Conservation (phyloP, 92 coral and sea anemone species). For the Zoanthus gigantus region DNA sequence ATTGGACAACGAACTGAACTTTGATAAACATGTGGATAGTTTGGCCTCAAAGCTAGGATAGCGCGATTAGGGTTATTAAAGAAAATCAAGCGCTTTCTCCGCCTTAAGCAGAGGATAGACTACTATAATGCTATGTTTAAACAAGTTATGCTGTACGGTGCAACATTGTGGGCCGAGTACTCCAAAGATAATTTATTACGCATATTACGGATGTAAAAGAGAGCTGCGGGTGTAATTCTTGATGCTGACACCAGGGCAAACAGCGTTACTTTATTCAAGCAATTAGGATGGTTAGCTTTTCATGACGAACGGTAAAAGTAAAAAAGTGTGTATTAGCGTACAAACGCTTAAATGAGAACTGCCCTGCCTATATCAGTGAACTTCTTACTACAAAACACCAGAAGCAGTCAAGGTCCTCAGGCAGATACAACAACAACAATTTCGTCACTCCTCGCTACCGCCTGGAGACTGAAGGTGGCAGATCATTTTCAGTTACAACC, state of each 20-base stretch:
- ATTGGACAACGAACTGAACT: constrained; percentile 61
- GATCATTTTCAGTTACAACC: no score
- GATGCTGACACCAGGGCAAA: constrained; percentile 40
- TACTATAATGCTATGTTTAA: constrained; percentile 50
- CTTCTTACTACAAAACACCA: constrained; percentile 13
- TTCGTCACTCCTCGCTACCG: no score
- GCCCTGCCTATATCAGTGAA: background rate
- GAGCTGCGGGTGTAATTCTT: constrained; percentile 16
- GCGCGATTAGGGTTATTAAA: constrained; percentile 31
- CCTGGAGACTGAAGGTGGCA: no score
- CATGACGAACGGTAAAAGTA: constrained; percentile 40
- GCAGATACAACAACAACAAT: background rate
- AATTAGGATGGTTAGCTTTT: constrained; percentile 58
- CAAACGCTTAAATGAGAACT: constrained; percentile 33
- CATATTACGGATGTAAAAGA: constrained; percentile 18
- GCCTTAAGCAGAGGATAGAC: constrained; percentile 56
- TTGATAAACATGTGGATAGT: constrained; percentile 65
- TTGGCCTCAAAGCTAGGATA: constrained; percentile 56
- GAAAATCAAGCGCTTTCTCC: background rate
- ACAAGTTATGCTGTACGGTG: constrained; percentile 37
- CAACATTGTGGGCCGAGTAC: background rate
- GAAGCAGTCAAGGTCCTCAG: constrained; percentile 29
- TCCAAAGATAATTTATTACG: constrained; percentile 6
- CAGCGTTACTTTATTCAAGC: constrained; percentile 1
- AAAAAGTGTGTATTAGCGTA: constrained; percentile 60